These are phyloP conservation scores for Petrocephalus schoutedeni DNA, from an alignment of 2,797 vertebrate species.

Conservation along the genomic window DNA sequence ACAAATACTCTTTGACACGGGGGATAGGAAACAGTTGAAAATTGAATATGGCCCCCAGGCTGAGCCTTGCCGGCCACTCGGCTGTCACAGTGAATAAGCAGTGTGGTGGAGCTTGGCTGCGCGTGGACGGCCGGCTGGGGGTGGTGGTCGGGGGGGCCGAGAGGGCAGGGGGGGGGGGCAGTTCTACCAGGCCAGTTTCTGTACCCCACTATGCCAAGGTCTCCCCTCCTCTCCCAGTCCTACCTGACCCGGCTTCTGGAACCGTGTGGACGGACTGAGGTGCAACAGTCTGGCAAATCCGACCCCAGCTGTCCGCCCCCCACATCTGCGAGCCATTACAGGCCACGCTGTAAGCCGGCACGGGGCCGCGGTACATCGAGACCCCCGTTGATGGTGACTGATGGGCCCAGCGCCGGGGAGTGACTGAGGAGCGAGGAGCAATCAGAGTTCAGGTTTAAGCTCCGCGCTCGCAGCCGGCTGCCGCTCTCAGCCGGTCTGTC, in stretches of 20 bases:
- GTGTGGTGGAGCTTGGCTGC: constrained; percentile 33
- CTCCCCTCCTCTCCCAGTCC: not conserved
- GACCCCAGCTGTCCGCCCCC: not conserved
- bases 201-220: not conserved
- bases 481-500: not conserved
- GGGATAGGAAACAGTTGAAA: constrained; percentile 75
- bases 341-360: not conserved
- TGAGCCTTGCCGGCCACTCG: constrained; percentile 73
- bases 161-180: not conserved
- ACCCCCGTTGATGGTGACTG: constrained; percentile 17
- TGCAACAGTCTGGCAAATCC: not conserved
- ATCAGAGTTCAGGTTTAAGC: constrained; percentile 12
- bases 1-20: constrained; percentile 76
- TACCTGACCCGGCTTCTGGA: not conserved
- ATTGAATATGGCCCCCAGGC: constrained; percentile 74
- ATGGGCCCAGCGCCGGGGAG: not conserved
- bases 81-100: constrained; percentile 70
- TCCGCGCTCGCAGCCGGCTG: not conserved
- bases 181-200: not conserved
- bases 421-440: not conserved
- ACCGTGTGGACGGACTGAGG: not conserved
- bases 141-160: not conserved
- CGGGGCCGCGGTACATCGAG: not conserved
- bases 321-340: constrained; percentile 21
- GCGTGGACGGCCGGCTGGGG: not conserved